Evolutionary conservation across 2,888 invertebrate genomes (phyloP).

Genomic region (Acheta domesticus): DNA sequence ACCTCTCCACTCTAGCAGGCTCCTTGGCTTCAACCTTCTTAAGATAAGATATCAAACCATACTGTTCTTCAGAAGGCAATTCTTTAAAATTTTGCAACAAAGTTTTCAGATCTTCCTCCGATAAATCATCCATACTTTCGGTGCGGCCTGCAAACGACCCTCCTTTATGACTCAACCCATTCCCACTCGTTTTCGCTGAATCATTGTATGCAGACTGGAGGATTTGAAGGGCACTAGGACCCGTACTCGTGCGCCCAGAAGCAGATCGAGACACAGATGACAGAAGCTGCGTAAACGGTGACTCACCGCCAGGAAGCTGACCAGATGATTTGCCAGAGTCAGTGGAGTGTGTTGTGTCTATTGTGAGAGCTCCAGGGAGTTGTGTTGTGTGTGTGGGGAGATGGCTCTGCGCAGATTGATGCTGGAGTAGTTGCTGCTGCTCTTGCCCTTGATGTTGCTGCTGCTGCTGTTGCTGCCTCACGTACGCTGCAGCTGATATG

Average conservation of each 20-base stretch:
- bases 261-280: not conserved
- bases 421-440: too few species aligned
- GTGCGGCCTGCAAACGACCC: not conserved
- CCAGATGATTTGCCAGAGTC: not conserved
- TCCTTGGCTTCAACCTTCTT: conserved; percentile 76
- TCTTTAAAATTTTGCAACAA: conserved; percentile 78
- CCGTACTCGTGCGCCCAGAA: conserved; percentile 5
- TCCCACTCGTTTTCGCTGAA: not conserved
- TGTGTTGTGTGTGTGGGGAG: too few species aligned
- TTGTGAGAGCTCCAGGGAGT: not conserved
- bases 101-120: conserved; percentile 75
- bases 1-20: conserved; percentile 70
- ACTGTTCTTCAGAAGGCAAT: conserved; percentile 75
- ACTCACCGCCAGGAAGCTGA: not conserved
- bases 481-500: conserved; percentile 23
- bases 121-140: conserved; percentile 65
- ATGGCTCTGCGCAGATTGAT: too few species aligned
- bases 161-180: not conserved
- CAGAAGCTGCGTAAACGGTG: conserved; percentile 11
- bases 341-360: not conserved
- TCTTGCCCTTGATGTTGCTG: not conserved
- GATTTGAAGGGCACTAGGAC: conserved; percentile 37
- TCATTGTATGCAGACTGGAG: conserved; percentile 42
- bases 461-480: not conserved
- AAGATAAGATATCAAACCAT: conserved; percentile 74